A percentile compares a stretch with the other conserved stretches of the same genome.
phyloP scores from a whole-genome alignment of 2,113 vertebrate species.

The Herpailurus yagouaroundi region DNA sequence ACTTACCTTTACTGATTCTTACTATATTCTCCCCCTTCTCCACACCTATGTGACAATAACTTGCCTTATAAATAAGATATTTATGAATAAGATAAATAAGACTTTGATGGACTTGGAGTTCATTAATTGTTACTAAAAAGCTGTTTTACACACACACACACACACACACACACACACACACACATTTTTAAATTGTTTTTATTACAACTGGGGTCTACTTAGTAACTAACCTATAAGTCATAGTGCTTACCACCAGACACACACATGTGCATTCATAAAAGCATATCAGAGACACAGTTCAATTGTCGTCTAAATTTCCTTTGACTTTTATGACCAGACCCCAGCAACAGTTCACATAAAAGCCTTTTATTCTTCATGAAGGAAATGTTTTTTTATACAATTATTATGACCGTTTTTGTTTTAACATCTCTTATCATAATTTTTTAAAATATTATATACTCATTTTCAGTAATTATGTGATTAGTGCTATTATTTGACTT shows the following conservation, averaged over 20 bases:
- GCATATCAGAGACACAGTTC: neutral
- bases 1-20: neutral
- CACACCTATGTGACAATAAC: neutral
- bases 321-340: neutral
- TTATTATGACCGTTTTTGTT: neutral
- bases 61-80: neutral
- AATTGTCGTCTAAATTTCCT: neutral
- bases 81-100: too few relatives aligned
- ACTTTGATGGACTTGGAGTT: neutral
- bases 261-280: neutral
- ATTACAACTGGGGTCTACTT: neutral
- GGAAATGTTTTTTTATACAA: neutral
- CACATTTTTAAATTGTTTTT: constrained; percentile 8
- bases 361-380: neutral
- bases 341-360: neutral
- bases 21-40: neutral
- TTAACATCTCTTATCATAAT: constrained; percentile 13
- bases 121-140: neutral
- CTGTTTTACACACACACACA: neutral
- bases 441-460: neutral
- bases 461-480: neutral
- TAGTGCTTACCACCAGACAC: neutral
- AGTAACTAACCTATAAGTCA: neutral
- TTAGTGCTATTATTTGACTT: neutral
- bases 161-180: neutral